phyloP scores from a whole-genome alignment of 1,140 invertebrate species.

The Asobara japonica region DNA sequence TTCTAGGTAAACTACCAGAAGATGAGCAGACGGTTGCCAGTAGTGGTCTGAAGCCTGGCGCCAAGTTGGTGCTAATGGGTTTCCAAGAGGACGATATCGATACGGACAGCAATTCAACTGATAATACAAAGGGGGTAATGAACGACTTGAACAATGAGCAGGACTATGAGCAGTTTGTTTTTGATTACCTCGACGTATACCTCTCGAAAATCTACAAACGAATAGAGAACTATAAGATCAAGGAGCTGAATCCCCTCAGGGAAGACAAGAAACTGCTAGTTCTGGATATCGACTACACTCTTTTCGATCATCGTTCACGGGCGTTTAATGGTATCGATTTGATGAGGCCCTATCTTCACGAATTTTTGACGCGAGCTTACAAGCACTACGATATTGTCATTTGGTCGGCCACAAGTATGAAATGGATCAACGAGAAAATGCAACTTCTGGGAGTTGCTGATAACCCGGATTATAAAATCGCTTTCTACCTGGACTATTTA shows the following conservation, averaged over 20 bases:
- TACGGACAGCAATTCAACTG: conserved; percentile 79
- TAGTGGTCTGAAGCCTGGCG: conserved; percentile 84
- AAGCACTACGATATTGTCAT: conserved; percentile 89
- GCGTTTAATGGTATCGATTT: conserved; percentile 89
- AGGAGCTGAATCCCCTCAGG: conserved; percentile 82
- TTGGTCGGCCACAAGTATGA: conserved; percentile 97
- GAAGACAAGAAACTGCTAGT: conserved; percentile 91
- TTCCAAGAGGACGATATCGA: conserved; percentile 92
- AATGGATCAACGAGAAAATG: conserved; percentile 99
- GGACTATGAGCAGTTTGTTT: no score
- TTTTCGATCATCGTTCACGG: conserved; percentile 94
- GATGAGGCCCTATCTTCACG: conserved; percentile 95
- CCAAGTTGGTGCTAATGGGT: conserved; percentile 97
- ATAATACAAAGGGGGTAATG: conserved; percentile 84
- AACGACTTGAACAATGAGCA: conserved; percentile 90
- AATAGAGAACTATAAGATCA: conserved; percentile 87
- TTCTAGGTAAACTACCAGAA: conserved; percentile 80
- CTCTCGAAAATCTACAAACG: conserved; percentile 83
- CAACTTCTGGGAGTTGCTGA: conserved; percentile 85
- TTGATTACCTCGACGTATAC: no score
- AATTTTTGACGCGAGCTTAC: conserved; percentile 93
- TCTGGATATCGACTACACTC: conserved; percentile 96
- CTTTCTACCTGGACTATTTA: conserved; percentile 88
- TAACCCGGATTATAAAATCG: conserved; percentile 90
- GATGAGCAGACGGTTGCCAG: conserved; percentile 77